These are phyloP conservation scores for Osmerus mordax DNA, from an alignment of 2,113 vertebrate species.

Conservation along the genomic window DNA sequence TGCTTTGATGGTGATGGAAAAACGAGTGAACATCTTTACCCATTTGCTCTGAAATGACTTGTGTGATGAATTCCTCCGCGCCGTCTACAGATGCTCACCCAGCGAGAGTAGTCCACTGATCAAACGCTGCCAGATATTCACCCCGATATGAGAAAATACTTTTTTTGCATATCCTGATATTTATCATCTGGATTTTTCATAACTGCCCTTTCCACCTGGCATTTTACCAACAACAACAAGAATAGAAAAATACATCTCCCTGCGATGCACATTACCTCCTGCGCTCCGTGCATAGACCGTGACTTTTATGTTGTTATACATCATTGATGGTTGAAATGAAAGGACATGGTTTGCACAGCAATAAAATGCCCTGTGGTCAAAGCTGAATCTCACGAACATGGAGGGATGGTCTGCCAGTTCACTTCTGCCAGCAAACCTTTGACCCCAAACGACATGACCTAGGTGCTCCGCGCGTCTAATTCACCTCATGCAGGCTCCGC, in stretches of 20 bases:
- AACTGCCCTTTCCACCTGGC: background rate
- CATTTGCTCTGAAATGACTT: slow-evolving; percentile 38
- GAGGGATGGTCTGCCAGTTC: background rate
- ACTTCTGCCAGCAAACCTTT: background rate
- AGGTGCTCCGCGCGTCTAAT: slow-evolving; percentile 9
- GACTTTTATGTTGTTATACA: slow-evolving; percentile 3
- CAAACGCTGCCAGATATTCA: slow-evolving; percentile 15
- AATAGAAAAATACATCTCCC: no score
- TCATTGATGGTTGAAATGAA: background rate
- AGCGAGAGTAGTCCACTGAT: slow-evolving; percentile 23
- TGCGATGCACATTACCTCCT: background rate
- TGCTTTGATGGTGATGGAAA: slow-evolving; percentile 43
- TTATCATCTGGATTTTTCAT: slow-evolving; percentile 23
- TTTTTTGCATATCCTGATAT: slow-evolving; percentile 19
- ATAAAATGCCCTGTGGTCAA: background rate
- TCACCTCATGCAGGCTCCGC: slow-evolving; percentile 26
- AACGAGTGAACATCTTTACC: slow-evolving; percentile 43
- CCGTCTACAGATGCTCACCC: slow-evolving; percentile 6
- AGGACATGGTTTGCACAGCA: background rate
- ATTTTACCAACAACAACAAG: background rate
- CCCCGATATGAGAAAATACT: slow-evolving; percentile 22
- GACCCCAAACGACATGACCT: background rate
- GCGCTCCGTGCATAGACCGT: slow-evolving; percentile 13
- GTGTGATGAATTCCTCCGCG: slow-evolving; percentile 25
- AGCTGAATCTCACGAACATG: background rate